Evolutionary conservation across 1,140 invertebrate genomes (phyloP), one percentile per base, ranked within the genome.

Genomic region (Fopius arisanus): DNA sequence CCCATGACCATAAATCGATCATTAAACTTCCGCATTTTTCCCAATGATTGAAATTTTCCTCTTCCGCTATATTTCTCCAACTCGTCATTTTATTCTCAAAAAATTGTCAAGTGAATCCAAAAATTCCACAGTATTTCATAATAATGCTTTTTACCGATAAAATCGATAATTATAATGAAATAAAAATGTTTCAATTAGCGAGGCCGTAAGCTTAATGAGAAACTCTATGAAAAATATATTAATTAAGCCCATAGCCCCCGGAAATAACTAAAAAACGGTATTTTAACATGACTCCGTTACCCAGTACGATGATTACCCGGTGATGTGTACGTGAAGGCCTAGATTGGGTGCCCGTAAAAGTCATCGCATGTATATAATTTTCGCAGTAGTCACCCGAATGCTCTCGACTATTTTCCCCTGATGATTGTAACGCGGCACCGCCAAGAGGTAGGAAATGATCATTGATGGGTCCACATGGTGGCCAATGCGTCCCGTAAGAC

Each of bases 401-500:
- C 54, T 59, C 54, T 59, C 19, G 3, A 21, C 43, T 51, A 19
- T 51, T 59, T 26, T 19, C 54, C 19, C 7, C 19, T 59, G 23
- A 59, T 59, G 23, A 10, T 26, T 59, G 19, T 59, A 59, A 28
- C 23, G 26, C 26, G 7, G 54, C 10, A 59, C 19, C 23, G 54
- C 54, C 19, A 6, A 1, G n/a, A 59, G 19, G 4, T 59, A 59
- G 23, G 23, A 59, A 59, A 28, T 28, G 10, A 59, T 59, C 54
- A 59, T 59, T 59, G 54, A 59, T 59, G 54, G 54, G 21, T 59
- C 54, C 54, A 59, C 54, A 59, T 59, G 54, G 54, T 59, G 23
- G 54, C 54, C 14, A 59, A 19, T 19, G 19, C 23, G 14, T 59
- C 23, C 54, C 54, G 54, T 59, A 59, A 3, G 21, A 21, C 23